phyloP scores from a whole-genome alignment of 2,888 invertebrate species.

The Drosophila parthenogenetica region DNA sequence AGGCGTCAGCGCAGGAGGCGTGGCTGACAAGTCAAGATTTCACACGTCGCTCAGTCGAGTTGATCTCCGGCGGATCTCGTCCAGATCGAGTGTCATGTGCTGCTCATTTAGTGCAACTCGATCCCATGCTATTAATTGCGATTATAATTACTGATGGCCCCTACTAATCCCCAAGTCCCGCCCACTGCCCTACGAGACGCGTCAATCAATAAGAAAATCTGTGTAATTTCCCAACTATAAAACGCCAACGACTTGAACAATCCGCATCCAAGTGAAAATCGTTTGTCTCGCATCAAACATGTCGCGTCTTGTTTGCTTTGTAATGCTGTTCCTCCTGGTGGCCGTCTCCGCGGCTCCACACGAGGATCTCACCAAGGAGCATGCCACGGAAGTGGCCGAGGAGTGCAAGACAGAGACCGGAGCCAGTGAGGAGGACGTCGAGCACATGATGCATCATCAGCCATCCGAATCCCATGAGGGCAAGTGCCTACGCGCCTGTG shows the following conservation, averaged over 20 bases:
- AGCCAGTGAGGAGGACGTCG: constrained; percentile 82
- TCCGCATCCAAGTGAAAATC: constrained; percentile 49
- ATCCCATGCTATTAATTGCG: constrained; percentile 70
- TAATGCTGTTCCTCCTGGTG: constrained; percentile 32
- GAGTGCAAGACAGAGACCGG: constrained; percentile 80
- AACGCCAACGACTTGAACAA: constrained; percentile 32
- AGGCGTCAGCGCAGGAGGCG: too few relatives aligned
- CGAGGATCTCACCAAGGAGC: constrained; percentile 67
- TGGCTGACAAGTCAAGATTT: constrained; percentile 32
- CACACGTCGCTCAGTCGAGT: constrained; percentile 70
- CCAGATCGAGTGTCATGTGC: constrained; percentile 75
- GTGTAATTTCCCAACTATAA: constrained; percentile 44
- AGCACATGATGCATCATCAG: constrained; percentile 73
- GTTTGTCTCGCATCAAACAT: constrained; percentile 39
- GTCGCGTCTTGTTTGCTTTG: constrained; percentile 55
- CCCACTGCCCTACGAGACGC: constrained; percentile 21
- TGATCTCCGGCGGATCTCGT: constrained; percentile 70
- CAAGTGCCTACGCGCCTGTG: constrained; percentile 83
- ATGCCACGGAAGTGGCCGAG: constrained; percentile 62
- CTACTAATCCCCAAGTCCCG: neutral
- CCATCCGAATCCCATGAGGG: constrained; percentile 68
- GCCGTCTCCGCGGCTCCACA: constrained; percentile 53
- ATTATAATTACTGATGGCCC: constrained; percentile 61
- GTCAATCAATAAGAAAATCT: constrained; percentile 33
- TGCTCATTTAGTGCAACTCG: constrained; percentile 70